These are phyloP conservation scores for Anthopleura xanthogrammica DNA, from an alignment of 92 coral and sea anemone genomes.

Conservation along the genomic window DNA sequence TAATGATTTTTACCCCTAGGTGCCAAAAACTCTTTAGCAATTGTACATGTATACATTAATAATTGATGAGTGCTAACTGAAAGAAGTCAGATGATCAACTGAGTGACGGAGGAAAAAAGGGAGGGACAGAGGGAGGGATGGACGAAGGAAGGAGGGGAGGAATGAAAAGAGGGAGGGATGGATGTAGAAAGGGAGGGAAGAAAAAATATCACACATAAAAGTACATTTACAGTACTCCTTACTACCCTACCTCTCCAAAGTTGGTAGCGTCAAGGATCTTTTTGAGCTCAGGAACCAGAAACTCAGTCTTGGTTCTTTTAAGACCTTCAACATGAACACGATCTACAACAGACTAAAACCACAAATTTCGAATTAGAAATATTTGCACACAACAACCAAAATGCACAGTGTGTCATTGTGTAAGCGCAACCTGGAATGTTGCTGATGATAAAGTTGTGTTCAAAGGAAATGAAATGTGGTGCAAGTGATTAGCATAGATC, in stretches of 20 bases:
- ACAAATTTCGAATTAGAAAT: not conserved
- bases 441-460: too few relatives aligned
- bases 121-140: not conserved
- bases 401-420: not conserved
- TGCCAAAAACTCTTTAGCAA: not conserved
- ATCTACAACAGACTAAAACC: constrained; percentile 71
- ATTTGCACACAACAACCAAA: not conserved
- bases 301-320: constrained; percentile 81
- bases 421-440: too few relatives aligned
- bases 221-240: not conserved
- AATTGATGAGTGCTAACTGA: not conserved
- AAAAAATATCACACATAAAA: not conserved
- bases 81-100: not conserved
- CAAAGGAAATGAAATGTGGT: too few relatives aligned
- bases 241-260: constrained; percentile 67
- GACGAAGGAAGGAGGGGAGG: not conserved
- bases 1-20: too few relatives aligned
- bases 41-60: too few relatives aligned
- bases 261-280: constrained; percentile 77
- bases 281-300: constrained; percentile 73
- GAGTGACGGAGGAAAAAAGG: not conserved
- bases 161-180: too few relatives aligned
- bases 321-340: constrained; percentile 88
- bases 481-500: too few relatives aligned
- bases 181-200: too few relatives aligned